Conservation (phyloP, 1,140 invertebrate genomes). For the Potamilus streckersoni region DNA sequence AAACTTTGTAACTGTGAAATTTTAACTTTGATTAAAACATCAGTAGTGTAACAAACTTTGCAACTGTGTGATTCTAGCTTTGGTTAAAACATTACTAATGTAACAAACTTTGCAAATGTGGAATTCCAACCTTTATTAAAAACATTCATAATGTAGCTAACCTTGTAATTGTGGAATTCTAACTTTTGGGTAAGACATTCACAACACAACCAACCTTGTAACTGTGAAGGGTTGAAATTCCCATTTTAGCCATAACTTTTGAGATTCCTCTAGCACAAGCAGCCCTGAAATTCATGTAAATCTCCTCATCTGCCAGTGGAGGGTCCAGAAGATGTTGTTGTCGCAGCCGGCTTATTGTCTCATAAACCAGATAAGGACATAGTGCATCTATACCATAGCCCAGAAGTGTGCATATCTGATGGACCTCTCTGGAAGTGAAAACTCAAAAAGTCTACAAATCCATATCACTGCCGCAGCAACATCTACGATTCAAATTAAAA, state of each 20-base stretch:
- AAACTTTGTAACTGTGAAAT: too few relatives aligned
- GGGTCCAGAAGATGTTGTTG: conserved; percentile 84
- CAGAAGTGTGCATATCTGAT: conserved; percentile 95
- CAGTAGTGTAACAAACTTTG: too few relatives aligned
- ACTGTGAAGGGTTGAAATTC: conserved; percentile 98
- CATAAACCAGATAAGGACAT: conserved; percentile 97
- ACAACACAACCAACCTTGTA: conserved; percentile 78
- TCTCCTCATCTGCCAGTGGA: conserved; percentile 82
- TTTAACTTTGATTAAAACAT: too few relatives aligned
- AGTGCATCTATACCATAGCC: conserved; percentile 98
- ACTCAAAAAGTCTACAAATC: neutral
- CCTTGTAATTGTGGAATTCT: too few relatives aligned
- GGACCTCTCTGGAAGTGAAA: conserved; percentile 79
- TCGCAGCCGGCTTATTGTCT: conserved; percentile 85
- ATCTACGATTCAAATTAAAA: too few relatives aligned
- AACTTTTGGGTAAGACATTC: too few relatives aligned
- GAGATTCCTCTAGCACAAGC: conserved; percentile 71
- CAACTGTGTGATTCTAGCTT: too few relatives aligned
- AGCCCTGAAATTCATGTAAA: conserved; percentile 80
- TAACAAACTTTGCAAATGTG: too few relatives aligned
- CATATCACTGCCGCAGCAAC: too few relatives aligned
- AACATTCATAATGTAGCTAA: too few relatives aligned
- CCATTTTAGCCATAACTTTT: conserved; percentile 99
- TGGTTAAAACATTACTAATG: too few relatives aligned
- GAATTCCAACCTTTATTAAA: too few relatives aligned